phyloP scores from a whole-genome alignment of 2,888 invertebrate genomes.

The Silvanus unidentatus region DNA sequence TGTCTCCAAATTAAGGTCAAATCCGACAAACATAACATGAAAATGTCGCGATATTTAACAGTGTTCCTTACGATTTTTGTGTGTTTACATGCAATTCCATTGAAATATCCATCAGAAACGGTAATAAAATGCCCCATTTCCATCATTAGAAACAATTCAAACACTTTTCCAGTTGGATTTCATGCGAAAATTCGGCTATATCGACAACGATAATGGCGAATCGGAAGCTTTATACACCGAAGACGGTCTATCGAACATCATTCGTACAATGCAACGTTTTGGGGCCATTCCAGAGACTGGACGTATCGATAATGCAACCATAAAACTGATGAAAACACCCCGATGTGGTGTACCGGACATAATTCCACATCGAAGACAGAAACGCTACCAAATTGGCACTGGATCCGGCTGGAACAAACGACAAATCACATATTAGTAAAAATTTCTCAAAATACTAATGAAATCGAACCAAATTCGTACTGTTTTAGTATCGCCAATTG shows the following conservation, averaged over 20 bases:
- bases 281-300: constrained; percentile 67
- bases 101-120: too few relatives aligned
- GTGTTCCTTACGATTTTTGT: too few relatives aligned
- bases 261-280: constrained; percentile 64
- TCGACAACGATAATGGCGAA: constrained; percentile 48
- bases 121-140: too few relatives aligned
- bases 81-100: too few relatives aligned
- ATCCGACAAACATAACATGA: too few relatives aligned
- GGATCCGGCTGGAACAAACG: constrained; percentile 63
- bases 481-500: constrained; percentile 60
- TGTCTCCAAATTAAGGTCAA: too few relatives aligned
- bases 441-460: constrained; percentile 15
- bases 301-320: constrained; percentile 57
- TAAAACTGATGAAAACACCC: constrained; percentile 60
- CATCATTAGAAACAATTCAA: too few relatives aligned
- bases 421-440: constrained; percentile 63
- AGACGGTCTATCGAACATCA: constrained; percentile 56
- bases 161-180: constrained; percentile 52
- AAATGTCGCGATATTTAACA: too few relatives aligned
- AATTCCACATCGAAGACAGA: constrained; percentile 42
- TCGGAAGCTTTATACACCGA: constrained; percentile 59
- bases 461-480: background rate
- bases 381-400: constrained; percentile 56
- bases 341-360: constrained; percentile 72
- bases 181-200: constrained; percentile 66